phyloP scores from a whole-genome alignment of 2,888 invertebrate genomes.

The Watsonalla binaria region DNA sequence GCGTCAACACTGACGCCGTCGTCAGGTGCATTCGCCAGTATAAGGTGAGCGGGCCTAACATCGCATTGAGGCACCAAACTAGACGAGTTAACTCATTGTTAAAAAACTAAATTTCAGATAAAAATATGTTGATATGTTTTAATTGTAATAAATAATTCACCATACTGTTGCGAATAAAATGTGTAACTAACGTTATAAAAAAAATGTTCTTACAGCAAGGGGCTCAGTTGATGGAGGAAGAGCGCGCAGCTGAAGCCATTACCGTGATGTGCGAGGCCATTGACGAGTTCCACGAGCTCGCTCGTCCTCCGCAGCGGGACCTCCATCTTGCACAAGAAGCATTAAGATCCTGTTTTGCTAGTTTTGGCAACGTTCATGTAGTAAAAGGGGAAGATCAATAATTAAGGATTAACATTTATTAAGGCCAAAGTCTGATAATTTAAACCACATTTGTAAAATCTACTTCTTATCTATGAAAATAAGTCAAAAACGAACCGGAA shows the following conservation, averaged over 20 bases:
- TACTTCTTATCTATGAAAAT: too few relatives aligned
- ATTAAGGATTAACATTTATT: neutral
- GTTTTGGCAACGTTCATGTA: constrained; percentile 69
- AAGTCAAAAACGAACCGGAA: too few relatives aligned
- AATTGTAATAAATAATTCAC: too few relatives aligned
- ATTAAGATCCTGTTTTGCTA: constrained; percentile 81
- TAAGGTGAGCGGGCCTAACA: constrained; percentile 46
- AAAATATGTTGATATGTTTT: too few relatives aligned
- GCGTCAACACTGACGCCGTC: constrained; percentile 41
- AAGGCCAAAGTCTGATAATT: neutral
- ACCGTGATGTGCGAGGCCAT: constrained; percentile 75
- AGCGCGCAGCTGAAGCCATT: constrained; percentile 76
- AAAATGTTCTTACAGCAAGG: constrained; percentile 44
- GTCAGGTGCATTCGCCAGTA: constrained; percentile 46
- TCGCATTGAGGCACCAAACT: too few relatives aligned
- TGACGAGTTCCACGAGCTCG: constrained; percentile 80
- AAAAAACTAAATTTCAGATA: too few relatives aligned
- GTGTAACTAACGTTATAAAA: too few relatives aligned
- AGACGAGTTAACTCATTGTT: too few relatives aligned
- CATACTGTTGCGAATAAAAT: too few relatives aligned
- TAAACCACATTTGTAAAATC: too few relatives aligned
- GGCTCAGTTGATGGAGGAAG: constrained; percentile 71
- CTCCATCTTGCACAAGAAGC: constrained; percentile 85
- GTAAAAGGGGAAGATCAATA: constrained; percentile 15
- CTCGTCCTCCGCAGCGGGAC: constrained; percentile 81